A percentile compares a stretch with the other conserved stretches of the same genome.
Conservation (phyloP, 2,113 vertebrate species). For the Pithys albifrons region DNA sequence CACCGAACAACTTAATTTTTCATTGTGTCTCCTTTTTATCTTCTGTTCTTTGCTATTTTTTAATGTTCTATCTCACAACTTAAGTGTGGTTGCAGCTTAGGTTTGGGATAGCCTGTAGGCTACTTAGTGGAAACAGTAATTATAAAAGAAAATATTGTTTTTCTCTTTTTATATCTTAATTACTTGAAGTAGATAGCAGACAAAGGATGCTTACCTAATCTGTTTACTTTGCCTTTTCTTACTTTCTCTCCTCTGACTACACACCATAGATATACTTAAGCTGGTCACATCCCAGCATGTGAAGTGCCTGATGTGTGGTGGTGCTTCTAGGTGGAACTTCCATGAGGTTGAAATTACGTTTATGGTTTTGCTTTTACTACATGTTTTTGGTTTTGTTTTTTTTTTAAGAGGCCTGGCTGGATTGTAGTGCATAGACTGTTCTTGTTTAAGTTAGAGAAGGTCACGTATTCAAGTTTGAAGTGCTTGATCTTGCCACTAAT, state of each 20-base stretch:
- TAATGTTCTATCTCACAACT: background rate
- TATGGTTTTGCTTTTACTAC: background rate
- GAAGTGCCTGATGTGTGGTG: fast-evolving
- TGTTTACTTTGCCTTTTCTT: background rate
- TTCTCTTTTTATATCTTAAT: background rate
- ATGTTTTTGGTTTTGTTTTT: background rate
- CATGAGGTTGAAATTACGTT: background rate
- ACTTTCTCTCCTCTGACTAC: fast-evolving
- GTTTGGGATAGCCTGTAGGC: background rate
- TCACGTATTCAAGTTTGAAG: fast-evolving
- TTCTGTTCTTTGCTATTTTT: background rate
- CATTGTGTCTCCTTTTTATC: background rate
- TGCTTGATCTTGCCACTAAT: background rate
- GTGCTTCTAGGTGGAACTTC: background rate
- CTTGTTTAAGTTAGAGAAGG: background rate
- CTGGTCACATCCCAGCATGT: background rate
- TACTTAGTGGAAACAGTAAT: background rate
- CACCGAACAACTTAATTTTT: background rate
- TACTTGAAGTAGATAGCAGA: background rate
- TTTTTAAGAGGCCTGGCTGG: background rate
- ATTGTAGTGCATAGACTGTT: background rate
- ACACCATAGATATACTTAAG: fast-evolving
- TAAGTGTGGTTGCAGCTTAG: background rate
- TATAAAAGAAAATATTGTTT: background rate
- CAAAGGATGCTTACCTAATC: background rate